Base-by-base conservation (phyloP, 2,797 vertebrate species). In the Malacoctenus gilli region DNA sequence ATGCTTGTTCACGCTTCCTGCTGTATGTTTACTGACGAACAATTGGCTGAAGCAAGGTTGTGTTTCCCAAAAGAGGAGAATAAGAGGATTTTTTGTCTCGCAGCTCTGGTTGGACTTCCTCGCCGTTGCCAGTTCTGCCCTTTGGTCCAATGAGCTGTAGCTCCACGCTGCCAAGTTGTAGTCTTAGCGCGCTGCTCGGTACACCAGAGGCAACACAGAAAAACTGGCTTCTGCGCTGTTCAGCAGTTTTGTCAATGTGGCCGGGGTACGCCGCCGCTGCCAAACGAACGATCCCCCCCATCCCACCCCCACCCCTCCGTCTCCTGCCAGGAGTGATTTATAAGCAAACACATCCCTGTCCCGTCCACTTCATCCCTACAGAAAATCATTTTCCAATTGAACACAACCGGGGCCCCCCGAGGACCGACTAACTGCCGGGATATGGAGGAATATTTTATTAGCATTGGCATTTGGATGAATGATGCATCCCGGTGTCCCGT, bases 301-400 rank as follows among this genome's bases (percentile, higher is more conserved):
- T n/a, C n/a, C n/a, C n/a, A n/a, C n/a, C n/a, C n/a, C n/a, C n/a
- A n/a, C n/a, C n/a, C 28, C 41, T 58, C 54, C 64, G 59, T 56
- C 56, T 77, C 64, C 67, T 76, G 77, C 77, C 67, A 64, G 46
- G 11, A 51, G 60, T 76, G 75, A 84, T 86, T 85, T 75, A 85
- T 80, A 68, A 41, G 40, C 5, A 20, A 70, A 70, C 62, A 36
- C 53, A 62, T 80, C 59, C 55, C 55, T 65, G 62, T 61, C 59
- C 62, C 58, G 58, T 83, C 50, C 62, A 66, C 67, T 63, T 64
- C 52, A 63, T 70, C 77, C 72, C 53, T 37, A 59, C 76, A 78
- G 65, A 75, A 79, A 80, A 84, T 80, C 36, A 57, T 73, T 84
- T 76, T 80, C 55, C 47, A 56, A 73, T 75, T 41, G 52, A 69